Evolutionary conservation across 2,888 invertebrate species (phyloP).

Genomic region (Loripinus fragilis): DNA sequence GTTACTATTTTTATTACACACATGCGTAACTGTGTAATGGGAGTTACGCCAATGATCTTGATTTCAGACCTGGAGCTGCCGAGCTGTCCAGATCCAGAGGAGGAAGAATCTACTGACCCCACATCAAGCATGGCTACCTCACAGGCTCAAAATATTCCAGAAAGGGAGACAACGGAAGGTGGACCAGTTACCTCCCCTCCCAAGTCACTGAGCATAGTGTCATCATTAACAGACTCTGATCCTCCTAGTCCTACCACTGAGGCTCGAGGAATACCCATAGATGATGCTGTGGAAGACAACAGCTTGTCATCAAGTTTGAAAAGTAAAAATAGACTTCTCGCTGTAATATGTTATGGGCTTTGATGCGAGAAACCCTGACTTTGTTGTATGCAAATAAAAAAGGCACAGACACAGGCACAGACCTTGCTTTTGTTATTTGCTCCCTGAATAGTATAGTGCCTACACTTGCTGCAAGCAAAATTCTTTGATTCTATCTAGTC

Average conservation of each 20-base stretch:
- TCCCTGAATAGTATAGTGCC: not conserved
- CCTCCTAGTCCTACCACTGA: conserved; percentile 49
- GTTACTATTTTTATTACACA: no score
- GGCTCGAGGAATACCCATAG: conserved; percentile 10
- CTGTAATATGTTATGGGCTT: no score
- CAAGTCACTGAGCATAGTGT: conserved; percentile 46
- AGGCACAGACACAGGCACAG: no score
- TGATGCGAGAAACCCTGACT: no score
- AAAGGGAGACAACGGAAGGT: conserved; percentile 22
- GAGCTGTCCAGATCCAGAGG: conserved; percentile 41
- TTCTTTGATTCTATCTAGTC: no score
- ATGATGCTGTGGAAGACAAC: not conserved
- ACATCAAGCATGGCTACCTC: conserved; percentile 6
- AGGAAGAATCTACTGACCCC: conserved; percentile 23
- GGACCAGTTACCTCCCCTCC: conserved; percentile 44
- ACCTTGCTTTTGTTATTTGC: not conserved
- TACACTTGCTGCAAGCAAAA: no score
- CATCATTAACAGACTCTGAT: conserved; percentile 54
- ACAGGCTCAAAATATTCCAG: conserved; percentile 40
- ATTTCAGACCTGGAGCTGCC: conserved; percentile 67
- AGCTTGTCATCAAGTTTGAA: conserved; percentile 7
- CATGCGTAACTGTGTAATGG: no score
- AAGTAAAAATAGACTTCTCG: not conserved
- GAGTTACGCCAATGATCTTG: no score
- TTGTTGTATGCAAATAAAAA: no score